phyloP scores from a whole-genome alignment of 2,797 vertebrate genomes.

The Notoglanidium macrostoma region DNA sequence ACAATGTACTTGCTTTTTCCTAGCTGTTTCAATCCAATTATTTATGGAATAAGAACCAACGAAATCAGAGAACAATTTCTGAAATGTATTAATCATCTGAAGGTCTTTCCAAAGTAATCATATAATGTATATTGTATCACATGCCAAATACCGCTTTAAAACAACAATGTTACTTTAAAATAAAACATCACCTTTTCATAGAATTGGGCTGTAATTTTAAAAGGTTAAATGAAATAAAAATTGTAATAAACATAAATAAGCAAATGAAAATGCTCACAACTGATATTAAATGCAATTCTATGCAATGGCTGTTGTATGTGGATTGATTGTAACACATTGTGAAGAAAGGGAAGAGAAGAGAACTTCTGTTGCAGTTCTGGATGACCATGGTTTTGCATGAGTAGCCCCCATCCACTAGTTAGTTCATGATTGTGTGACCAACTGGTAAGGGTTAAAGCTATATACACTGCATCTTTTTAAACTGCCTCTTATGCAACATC shows the following conservation, averaged over 20 bases:
- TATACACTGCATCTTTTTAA: neutral
- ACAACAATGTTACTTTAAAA: neutral
- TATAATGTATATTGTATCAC: neutral
- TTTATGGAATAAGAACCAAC: conserved; percentile 56
- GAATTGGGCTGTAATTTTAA: neutral
- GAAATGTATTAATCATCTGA: neutral
- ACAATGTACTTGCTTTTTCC: conserved; percentile 52
- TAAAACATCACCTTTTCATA: neutral
- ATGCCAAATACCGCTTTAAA: neutral
- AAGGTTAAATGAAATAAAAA: neutral
- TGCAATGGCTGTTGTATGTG: neutral
- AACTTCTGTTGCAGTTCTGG: too few relatives aligned
- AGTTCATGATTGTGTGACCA: too few relatives aligned
- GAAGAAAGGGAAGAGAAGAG: too few relatives aligned
- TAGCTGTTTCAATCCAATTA: conserved; percentile 50
- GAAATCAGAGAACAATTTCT: conserved; percentile 48
- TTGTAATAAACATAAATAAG: neutral
- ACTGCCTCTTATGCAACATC: neutral
- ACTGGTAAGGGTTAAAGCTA: neutral
- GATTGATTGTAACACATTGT: neutral
- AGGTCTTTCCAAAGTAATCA: neutral
- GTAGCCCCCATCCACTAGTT: too few relatives aligned
- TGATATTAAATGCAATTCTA: neutral
- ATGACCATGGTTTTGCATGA: too few relatives aligned
- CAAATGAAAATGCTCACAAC: neutral